A percentile compares a stretch with the other conserved stretches of the same genome.
phyloP scores from a whole-genome alignment of 2,888 invertebrate genomes.

The Cotesia congregata region DNA sequence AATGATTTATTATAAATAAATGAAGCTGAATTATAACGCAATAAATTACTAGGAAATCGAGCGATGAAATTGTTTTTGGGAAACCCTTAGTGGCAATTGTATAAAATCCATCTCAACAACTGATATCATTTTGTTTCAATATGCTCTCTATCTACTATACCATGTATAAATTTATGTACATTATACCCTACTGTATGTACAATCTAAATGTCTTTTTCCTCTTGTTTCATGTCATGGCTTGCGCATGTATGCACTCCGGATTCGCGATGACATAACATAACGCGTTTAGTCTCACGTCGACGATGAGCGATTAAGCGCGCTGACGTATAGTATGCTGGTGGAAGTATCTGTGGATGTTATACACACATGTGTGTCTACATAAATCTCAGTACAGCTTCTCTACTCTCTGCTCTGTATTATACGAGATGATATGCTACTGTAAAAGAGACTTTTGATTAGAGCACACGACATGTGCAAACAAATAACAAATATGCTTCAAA shows the following conservation, averaged over 20 bases:
- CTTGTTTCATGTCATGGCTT: conserved; percentile 26
- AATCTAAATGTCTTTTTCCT: conserved; percentile 5
- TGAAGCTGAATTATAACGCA: conserved; percentile 20
- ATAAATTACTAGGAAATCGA: conserved; percentile 28
- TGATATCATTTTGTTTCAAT: neutral
- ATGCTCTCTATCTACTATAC: conserved; percentile 16
- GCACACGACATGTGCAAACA: conserved; percentile 22
- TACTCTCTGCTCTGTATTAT: no score
- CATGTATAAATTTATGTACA: conserved; percentile 12
- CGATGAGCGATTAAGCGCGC: conserved; percentile 48
- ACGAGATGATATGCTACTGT: conserved; percentile 19
- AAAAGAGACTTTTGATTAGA: conserved; percentile 27
- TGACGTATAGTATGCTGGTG: conserved; percentile 15
- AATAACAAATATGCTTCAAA: neutral
- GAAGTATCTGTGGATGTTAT: conserved; percentile 21
- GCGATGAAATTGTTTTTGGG: conserved; percentile 25
- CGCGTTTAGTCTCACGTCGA: conserved; percentile 48
- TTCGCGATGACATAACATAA: conserved; percentile 50
- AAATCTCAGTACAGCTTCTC: neutral
- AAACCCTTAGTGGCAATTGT: conserved; percentile 9
- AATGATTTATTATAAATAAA: conserved; percentile 26
- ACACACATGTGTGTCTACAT: neutral
- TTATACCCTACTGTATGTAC: neutral
- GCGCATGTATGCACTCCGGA: conserved; percentile 21
- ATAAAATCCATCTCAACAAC: neutral